These are phyloP conservation scores for Drosophila tropicalis DNA, from an alignment of 1,140 invertebrate species.

Conservation along the genomic window DNA sequence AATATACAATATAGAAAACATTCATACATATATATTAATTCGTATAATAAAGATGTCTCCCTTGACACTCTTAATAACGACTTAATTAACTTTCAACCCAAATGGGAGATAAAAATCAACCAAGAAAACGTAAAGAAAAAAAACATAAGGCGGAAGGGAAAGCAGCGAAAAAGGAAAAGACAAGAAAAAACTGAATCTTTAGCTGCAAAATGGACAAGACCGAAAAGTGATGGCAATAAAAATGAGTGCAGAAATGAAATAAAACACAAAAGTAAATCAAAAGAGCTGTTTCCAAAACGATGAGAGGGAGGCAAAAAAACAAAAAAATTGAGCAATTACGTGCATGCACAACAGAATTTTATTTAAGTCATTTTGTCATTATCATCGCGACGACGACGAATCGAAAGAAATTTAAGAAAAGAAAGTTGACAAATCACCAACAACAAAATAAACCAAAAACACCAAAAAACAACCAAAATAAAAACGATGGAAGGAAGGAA, in stretches of 20 bases:
- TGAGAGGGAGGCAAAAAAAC: constrained; percentile 20
- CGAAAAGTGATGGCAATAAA: constrained; percentile 51
- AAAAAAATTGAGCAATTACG: constrained; percentile 69
- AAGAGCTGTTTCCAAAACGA: constrained; percentile 32
- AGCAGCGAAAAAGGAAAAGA: constrained; percentile 4
- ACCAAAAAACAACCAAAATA: constrained; percentile 13
- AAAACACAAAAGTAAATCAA: constrained; percentile 46
- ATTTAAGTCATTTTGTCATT: constrained; percentile 75
- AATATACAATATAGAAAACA: constrained; percentile 25
- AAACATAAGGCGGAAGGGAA: constrained; percentile 46
- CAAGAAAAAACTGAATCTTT: background rate
- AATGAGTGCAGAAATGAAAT: constrained; percentile 48
- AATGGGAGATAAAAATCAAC: constrained; percentile 65
- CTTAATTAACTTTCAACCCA: constrained; percentile 67
- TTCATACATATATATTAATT: constrained; percentile 31
- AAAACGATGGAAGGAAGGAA: constrained; percentile 32
- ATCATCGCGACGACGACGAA: constrained; percentile 31
- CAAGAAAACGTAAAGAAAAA: constrained; percentile 61
- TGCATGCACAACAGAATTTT: constrained; percentile 73
- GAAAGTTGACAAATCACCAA: constrained; percentile 61
- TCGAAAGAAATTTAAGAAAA: constrained; percentile 11
- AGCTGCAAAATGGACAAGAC: constrained; percentile 1
- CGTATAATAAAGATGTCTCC: constrained; percentile 55
- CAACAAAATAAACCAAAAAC: constrained; percentile 17
- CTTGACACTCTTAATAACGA: constrained; percentile 65